Evolutionary conservation across 2,888 invertebrate species (phyloP), one percentile per base, ranked within the genome.

Genomic region (Thera britannica): DNA sequence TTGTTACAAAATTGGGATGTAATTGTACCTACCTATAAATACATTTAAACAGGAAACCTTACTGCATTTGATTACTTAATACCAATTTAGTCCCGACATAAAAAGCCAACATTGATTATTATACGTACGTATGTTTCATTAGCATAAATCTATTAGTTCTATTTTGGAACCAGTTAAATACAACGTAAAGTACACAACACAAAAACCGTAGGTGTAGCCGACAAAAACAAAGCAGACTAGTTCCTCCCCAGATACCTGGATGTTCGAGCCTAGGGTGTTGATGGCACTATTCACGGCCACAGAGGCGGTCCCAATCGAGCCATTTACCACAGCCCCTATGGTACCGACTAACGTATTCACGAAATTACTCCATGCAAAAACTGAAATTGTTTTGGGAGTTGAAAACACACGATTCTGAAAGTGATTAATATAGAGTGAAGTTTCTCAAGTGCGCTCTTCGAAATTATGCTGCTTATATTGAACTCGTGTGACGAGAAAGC

Each of bases 221-320:
- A 71, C 62, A 74, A 66, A 68, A 74, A 51, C 69, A 69, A 73
- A 69, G 65, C 12, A 41, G n/a, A 46, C 52, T 34, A 58, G 9
- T 9, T 12, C 51, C 34, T 41, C 23, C 46, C 55, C 57, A 7
- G 74, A 71, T 93, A 93, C 93, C 93, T 93, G 83, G 52, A 93
- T 72, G 74, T 90, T 92, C 63, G 83, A 81, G 82, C 92, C 91
- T 54, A 93, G 12, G 2, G 93, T 92, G 76, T 90, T 89, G 73
- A 92, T 87, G 55, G 88, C 87, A 74, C 85, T 86, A 77, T 93
- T 90, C 49, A 93, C 82, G 0, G 89, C 89, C 0, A 77, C 84
- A 4, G 92, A 88, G 7, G 90, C 76, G 8, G 84, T 77, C 6
- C 69, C 72, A 0, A 90, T 75, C 38, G 88, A 83, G 35, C 89